Conservation (phyloP, 2,888 invertebrate genomes). For the Lordiphosa fenestrarum region DNA sequence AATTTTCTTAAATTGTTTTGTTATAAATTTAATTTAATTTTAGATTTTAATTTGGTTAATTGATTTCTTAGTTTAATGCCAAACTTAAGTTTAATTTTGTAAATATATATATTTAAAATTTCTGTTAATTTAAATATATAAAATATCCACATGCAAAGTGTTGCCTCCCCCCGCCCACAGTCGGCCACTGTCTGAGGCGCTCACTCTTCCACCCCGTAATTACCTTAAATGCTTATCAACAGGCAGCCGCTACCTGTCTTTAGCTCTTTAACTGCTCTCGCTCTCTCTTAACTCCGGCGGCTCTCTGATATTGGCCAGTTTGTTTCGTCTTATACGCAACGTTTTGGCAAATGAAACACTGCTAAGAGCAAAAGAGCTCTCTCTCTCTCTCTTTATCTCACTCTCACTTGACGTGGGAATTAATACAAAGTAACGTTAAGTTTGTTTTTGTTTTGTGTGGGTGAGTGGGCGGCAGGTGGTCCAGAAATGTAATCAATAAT, state of each 20-base stretch:
- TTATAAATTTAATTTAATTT: no score
- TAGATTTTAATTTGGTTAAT: no score
- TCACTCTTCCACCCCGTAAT: not conserved
- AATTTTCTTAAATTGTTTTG: no score
- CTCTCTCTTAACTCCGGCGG: slow-evolving; percentile 13
- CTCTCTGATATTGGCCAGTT: slow-evolving; percentile 16
- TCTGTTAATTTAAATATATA: no score
- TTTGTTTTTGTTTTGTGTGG: slow-evolving; percentile 31
- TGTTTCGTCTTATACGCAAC: slow-evolving; percentile 62
- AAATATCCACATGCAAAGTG: no score
- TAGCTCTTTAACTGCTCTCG: slow-evolving; percentile 1
- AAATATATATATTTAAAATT: no score
- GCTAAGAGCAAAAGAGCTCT: slow-evolving; percentile 31
- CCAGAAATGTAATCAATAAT: slow-evolving; percentile 77
- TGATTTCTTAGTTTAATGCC: no score
- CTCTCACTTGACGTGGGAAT: slow-evolving; percentile 38
- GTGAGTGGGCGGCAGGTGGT: slow-evolving; percentile 24
- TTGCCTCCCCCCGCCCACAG: not conserved
- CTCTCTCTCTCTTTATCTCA: not conserved
- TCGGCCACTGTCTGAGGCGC: not conserved
- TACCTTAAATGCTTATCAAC: slow-evolving; percentile 51
- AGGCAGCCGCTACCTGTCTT: slow-evolving; percentile 41
- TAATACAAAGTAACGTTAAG: slow-evolving; percentile 67
- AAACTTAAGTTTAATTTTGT: no score
- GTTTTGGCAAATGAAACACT: not conserved